Conservation (phyloP, 1,140 invertebrate species). For the Lepeophtheirus salmonis region DNA sequence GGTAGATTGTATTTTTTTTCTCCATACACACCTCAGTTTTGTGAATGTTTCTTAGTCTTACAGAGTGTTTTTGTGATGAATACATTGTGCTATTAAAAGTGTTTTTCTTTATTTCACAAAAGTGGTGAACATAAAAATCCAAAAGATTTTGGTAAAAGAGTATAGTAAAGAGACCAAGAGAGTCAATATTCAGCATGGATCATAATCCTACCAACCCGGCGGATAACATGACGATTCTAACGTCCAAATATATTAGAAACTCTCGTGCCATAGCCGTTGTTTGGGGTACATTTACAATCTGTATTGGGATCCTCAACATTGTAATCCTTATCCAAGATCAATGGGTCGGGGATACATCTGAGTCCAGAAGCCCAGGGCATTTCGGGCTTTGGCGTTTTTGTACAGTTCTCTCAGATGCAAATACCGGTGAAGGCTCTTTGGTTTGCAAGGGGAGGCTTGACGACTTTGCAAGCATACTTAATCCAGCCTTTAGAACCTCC, state of each 20-base stretch:
- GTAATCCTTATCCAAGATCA: constrained; percentile 89
- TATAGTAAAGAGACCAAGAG: too few relatives aligned
- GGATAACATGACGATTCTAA: not conserved
- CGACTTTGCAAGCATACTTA: constrained; percentile 59
- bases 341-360: constrained; percentile 59
- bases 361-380: constrained; percentile 42
- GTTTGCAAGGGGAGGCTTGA: constrained; percentile 44
- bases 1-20: too few relatives aligned
- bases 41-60: too few relatives aligned
- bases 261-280: constrained; percentile 85
- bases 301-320: constrained; percentile 82
- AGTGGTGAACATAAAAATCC: too few relatives aligned
- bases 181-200: too few relatives aligned
- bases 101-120: too few relatives aligned
- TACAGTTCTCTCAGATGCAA: constrained; percentile 5
- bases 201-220: too few relatives aligned
- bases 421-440: not conserved
- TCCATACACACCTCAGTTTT: too few relatives aligned
- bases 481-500: constrained; percentile 51
- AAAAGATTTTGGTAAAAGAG: too few relatives aligned
- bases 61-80: too few relatives aligned
- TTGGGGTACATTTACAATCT: constrained; percentile 87
- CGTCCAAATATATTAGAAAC: constrained; percentile 56
- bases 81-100: too few relatives aligned
- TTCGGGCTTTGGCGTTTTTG: constrained; percentile 23